Evolutionary conservation across 2,113 vertebrate genomes (phyloP), one percentile per base, ranked within the genome.

Genomic region (Oreamnos americanus): DNA sequence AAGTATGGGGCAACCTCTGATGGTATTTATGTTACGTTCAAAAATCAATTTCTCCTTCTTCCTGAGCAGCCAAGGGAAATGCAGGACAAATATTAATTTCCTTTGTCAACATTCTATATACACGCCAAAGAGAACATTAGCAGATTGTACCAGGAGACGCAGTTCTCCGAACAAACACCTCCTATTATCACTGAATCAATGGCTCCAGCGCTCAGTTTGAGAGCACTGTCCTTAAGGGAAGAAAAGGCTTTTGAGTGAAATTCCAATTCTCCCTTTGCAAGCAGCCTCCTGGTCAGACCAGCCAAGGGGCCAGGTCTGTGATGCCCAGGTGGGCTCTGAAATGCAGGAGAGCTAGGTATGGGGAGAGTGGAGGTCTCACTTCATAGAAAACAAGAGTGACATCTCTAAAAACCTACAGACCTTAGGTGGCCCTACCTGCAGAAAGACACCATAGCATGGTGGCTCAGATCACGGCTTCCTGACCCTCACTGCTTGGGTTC

Each of bases 51-150:
- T 95, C 53, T 23, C 26, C 36, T 82, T 76, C 51, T 90, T 93
- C 55, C 86, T 43, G 1, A 85, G 92, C 53, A 96, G 62, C n/a
- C 5, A 17, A 13, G 33, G 51, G 23, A 78, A 90, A 78, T 11
- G 15, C 62, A 95, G 67, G 74, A 43, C 30, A 49, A 36, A 36
- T 17, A 74, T 60, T 84, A 84, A 67, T 81, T 85, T 89, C 90
- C 36, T 96, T 92, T 97, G 94, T 97, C 74, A 23, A 55, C 81
- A 90, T 64, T 94, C 94, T 90, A 28, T 60, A 39, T 5, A 81
- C 55, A 51, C 57, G 23, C 62, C 88, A 67, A 87, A 74, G n/a
- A 53, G 39, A 90, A 62, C 55, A 60, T 67, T 81, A 47, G 88
- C 78, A 36, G 11, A 62, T 9, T 28, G 1, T 57, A 39, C 3